phyloP scores from a whole-genome alignment of 2,113 vertebrate species.

The Zeus faber region DNA sequence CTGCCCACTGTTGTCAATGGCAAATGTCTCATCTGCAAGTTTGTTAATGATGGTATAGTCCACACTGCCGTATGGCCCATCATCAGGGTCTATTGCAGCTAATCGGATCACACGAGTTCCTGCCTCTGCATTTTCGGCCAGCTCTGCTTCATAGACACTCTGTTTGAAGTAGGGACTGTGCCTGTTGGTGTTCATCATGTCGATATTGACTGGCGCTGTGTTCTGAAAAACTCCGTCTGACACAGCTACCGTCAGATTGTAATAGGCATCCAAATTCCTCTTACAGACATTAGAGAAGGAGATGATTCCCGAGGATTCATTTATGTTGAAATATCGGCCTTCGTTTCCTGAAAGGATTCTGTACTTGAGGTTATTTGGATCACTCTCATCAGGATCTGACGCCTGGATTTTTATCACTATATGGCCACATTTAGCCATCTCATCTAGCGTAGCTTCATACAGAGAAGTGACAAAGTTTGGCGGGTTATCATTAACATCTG shows the following conservation, averaged over 20 bases:
- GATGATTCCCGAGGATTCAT: constrained; percentile 91
- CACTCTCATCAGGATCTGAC: constrained; percentile 82
- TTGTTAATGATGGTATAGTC: constrained; percentile 98
- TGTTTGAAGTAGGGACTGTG: constrained; percentile 88
- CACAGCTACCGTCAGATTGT: constrained; percentile 87
- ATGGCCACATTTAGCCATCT: constrained; percentile 90
- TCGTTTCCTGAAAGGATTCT: constrained; percentile 93
- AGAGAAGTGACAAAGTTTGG: constrained; percentile 84
- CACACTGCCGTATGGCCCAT: constrained; percentile 87
- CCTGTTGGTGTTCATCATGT: constrained; percentile 89
- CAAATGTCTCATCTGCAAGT: constrained; percentile 89
- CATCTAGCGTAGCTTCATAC: constrained; percentile 87
- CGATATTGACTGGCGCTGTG: constrained; percentile 90
- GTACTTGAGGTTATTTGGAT: constrained; percentile 82
- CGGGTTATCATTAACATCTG: constrained; percentile 93
- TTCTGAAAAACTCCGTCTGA: constrained; percentile 93
- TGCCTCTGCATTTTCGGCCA: constrained; percentile 89
- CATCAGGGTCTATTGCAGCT: constrained; percentile 87
- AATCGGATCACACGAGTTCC: constrained; percentile 94
- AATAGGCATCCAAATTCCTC: constrained; percentile 84
- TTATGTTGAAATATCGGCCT: constrained; percentile 89
- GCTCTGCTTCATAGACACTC: constrained; percentile 88
- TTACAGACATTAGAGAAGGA: constrained; percentile 91
- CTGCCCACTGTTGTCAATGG: constrained; percentile 81
- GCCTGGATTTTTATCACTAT: constrained; percentile 93